phyloP scores from a whole-genome alignment of 2,888 invertebrate species.

The Melinaea marsaeus region DNA sequence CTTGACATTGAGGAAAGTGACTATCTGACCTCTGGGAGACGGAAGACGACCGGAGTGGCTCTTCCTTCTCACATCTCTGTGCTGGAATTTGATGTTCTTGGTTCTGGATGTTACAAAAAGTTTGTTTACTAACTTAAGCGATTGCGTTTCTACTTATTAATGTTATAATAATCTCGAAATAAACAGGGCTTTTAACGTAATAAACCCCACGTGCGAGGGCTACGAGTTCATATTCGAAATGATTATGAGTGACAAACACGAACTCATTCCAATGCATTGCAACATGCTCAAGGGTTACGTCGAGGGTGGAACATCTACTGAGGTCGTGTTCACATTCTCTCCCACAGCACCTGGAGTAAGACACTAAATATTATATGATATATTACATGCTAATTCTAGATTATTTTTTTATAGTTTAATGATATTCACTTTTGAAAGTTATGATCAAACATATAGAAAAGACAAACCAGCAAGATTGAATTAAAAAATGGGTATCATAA shows the following conservation, averaged over 20 bases:
- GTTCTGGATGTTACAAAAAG: constrained; percentile 78
- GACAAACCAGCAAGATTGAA: too few species aligned
- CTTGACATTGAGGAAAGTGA: constrained; percentile 83
- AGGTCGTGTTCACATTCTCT: constrained; percentile 81
- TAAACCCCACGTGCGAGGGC: constrained; percentile 81
- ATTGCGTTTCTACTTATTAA: background rate
- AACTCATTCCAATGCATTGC: constrained; percentile 79
- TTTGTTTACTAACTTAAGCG: constrained; percentile 35
- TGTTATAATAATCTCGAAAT: background rate
- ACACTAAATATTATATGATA: constrained; percentile 3
- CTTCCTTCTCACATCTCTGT: constrained; percentile 73
- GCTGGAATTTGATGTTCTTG: constrained; percentile 82
- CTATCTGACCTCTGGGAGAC: constrained; percentile 74
- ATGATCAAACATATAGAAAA: background rate
- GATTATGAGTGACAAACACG: constrained; percentile 61
- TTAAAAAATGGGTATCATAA: too few species aligned
- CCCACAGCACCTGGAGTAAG: constrained; percentile 78
- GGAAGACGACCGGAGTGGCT: constrained; percentile 58
- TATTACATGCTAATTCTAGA: background rate
- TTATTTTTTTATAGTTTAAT: background rate
- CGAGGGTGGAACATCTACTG: constrained; percentile 76
- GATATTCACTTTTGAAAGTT: too few species aligned
- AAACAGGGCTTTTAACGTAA: constrained; percentile 77
- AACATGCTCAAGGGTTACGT: constrained; percentile 77
- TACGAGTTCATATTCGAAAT: constrained; percentile 79